phyloP scores from a whole-genome alignment of 2,797 vertebrate genomes.

The Nasua narica region DNA sequence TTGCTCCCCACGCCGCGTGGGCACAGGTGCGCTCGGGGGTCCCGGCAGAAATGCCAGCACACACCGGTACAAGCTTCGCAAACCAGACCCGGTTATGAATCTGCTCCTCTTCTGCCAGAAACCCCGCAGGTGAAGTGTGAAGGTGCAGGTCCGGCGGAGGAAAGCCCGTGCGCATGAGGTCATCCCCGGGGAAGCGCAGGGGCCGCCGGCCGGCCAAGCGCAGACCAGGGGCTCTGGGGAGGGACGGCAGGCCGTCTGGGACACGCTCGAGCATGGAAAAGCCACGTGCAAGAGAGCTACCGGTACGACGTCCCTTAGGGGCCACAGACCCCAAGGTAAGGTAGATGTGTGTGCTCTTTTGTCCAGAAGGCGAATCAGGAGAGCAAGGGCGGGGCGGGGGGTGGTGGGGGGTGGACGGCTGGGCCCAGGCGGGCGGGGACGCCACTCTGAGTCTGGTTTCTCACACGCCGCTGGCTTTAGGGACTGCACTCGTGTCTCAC shows the following conservation, averaged over 20 bases:
- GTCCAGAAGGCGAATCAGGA: background rate
- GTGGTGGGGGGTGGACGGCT: background rate
- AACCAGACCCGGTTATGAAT: background rate
- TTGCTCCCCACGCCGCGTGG: fast-evolving
- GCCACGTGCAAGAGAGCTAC: fast-evolving
- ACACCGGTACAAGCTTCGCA: background rate
- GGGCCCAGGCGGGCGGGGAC: fast-evolving
- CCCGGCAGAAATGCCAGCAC: background rate
- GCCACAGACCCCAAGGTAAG: no score
- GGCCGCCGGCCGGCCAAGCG: background rate
- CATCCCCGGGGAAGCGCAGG: fast-evolving
- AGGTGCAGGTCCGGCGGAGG: fast-evolving
- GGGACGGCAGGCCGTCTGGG: background rate
- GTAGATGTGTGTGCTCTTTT: fast-evolving
- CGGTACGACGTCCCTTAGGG: fast-evolving
- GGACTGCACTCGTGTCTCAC: background rate
- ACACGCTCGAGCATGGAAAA: fast-evolving
- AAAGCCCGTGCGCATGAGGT: fast-evolving
- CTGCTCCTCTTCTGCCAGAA: background rate
- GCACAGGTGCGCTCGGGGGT: background rate
- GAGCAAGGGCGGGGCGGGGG: no score
- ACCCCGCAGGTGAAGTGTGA: background rate
- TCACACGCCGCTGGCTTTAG: background rate
- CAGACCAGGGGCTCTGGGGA: background rate
- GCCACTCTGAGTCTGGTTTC: fast-evolving